These are phyloP conservation scores for Clarias macrocephalus DNA, from an alignment of 2,113 vertebrate genomes.

Conservation along the genomic window DNA sequence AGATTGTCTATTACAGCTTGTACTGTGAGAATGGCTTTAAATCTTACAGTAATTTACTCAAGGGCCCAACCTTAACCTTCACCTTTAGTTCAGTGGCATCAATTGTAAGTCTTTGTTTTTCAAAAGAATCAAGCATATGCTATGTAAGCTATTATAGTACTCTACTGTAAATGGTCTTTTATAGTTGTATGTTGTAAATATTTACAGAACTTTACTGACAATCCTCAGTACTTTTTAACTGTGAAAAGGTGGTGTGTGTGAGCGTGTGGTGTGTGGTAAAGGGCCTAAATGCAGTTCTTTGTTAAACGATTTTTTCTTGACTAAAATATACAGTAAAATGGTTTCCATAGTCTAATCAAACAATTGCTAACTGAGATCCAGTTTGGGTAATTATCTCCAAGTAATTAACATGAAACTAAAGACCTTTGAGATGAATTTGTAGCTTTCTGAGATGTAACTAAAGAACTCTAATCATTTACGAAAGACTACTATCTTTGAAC, in stretches of 20 bases:
- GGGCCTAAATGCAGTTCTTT: constrained; percentile 27
- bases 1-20: not conserved
- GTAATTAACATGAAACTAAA: constrained; percentile 76
- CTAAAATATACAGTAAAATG: constrained; percentile 63
- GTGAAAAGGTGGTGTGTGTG: no score
- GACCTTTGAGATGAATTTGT: constrained; percentile 74
- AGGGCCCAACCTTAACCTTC: not conserved
- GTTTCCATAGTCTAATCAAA: constrained; percentile 71
- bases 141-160: not conserved
- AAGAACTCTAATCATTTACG: constrained; percentile 66
- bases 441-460: constrained; percentile 75
- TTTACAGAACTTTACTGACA: not conserved
- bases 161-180: not conserved
- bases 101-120: not conserved
- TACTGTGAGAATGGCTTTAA: not conserved
- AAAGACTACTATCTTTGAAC: constrained; percentile 38
- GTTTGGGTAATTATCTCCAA: constrained; percentile 77
- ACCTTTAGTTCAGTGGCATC: not conserved
- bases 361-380: constrained; percentile 62
- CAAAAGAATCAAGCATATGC: not conserved
- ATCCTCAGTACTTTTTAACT: no score
- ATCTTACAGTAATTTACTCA: constrained; percentile 7
- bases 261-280: not conserved
- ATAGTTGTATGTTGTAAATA: not conserved
- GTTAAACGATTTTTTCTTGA: constrained; percentile 65